Conservation (phyloP, 2,113 vertebrate species). For the Anarhynchus alexandrinus region DNA sequence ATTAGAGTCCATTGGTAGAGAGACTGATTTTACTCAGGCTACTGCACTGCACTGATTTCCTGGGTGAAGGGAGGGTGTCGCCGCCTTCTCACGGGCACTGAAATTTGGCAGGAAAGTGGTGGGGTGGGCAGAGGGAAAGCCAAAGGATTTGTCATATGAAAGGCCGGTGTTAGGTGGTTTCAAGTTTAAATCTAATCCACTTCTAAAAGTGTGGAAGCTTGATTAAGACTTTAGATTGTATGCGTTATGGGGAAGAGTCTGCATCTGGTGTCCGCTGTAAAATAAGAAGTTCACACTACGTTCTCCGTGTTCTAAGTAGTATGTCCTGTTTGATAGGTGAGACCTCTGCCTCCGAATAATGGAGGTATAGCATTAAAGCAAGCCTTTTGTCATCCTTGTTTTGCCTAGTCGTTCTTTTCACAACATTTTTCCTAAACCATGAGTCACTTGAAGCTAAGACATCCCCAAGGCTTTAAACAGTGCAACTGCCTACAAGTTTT, state of each 20-base stretch:
- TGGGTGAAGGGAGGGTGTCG: not conserved
- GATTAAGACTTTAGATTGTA: not conserved
- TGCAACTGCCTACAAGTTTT: not conserved
- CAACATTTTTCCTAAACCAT: not conserved
- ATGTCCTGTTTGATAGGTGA: not conserved
- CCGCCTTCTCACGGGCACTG: not conserved
- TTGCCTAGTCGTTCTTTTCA: not conserved
- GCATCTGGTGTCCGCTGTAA: not conserved
- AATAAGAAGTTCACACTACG: not conserved
- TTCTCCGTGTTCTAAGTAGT: not conserved
- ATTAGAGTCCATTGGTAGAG: not conserved
- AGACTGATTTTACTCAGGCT: not conserved
- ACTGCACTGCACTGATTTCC: not conserved
- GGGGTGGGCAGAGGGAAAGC: not conserved
- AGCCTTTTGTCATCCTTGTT: not conserved
- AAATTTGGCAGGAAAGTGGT: not conserved
- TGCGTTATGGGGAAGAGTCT: fast-evolving
- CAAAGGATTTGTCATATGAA: not conserved
- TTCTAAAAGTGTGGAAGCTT: not conserved
- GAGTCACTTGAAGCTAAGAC: not conserved
- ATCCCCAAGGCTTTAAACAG: not conserved
- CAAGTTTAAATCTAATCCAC: not conserved
- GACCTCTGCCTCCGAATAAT: not conserved
- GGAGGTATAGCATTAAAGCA: not conserved
- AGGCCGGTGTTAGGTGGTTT: not conserved